Conservation (phyloP, 1,140 invertebrate genomes). For the Pomacea maculata region DNA sequence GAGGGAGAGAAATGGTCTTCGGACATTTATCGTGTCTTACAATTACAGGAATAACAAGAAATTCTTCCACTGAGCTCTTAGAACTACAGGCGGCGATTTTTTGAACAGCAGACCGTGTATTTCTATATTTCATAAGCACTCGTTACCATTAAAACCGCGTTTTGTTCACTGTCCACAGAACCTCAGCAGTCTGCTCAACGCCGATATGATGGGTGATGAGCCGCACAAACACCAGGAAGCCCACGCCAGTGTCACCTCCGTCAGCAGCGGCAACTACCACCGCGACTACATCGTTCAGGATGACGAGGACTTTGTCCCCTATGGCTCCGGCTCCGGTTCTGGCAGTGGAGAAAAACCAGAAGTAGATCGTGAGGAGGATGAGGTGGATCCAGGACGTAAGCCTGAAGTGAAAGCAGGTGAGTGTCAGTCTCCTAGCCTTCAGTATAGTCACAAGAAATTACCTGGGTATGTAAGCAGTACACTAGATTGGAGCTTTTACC, state of each 20-base stretch:
- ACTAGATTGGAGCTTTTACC: background rate
- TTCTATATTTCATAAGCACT: too few species aligned
- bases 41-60: too few species aligned
- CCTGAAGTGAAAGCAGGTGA: background rate
- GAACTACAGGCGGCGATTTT: too few species aligned
- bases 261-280: background rate
- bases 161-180: slow-evolving; percentile 14
- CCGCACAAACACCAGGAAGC: background rate
- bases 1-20: too few species aligned
- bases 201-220: slow-evolving; percentile 19
- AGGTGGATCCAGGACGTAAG: background rate
- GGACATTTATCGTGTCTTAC: too few species aligned
- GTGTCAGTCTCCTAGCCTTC: background rate
- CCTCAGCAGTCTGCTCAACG: slow-evolving; percentile 17
- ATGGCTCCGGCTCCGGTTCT: slow-evolving; percentile 31
- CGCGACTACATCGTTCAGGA: slow-evolving; percentile 17
- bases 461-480: background rate
- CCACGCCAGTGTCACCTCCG: too few species aligned
- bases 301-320: slow-evolving; percentile 33
- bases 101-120: too few species aligned
- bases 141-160: too few species aligned
- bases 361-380: background rate
- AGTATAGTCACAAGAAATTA: background rate
- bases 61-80: too few species aligned
- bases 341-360: slow-evolving; percentile 17